phyloP scores from a whole-genome alignment of 2,888 invertebrate genomes.

The Deilephila porcellus region DNA sequence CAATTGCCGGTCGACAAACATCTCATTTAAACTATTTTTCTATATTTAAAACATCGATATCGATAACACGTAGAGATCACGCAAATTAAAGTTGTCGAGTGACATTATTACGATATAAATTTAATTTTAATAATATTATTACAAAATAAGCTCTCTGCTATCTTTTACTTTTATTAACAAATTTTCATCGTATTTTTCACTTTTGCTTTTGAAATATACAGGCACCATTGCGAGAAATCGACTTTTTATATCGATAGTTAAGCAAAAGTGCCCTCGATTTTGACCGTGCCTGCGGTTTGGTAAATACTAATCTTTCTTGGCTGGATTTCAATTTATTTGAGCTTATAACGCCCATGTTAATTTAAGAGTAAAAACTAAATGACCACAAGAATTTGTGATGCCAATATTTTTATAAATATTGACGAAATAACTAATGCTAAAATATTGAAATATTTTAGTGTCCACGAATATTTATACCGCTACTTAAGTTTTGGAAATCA shows the following conservation, averaged over 20 bases:
- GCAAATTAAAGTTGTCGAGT: conserved; percentile 24
- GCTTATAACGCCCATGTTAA: conserved; percentile 4
- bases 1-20: background rate
- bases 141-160: conserved; percentile 30
- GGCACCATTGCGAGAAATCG: background rate
- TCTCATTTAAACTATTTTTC: background rate
- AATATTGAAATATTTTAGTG: background rate
- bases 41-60: conserved; percentile 11
- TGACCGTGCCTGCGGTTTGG: conserved; percentile 7
- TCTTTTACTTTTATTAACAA: conserved; percentile 14
- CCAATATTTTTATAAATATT: background rate
- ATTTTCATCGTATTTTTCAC: conserved; percentile 17
- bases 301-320: conserved; percentile 19
- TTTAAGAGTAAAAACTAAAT: background rate
- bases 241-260: conserved; percentile 12
- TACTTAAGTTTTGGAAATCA: background rate
- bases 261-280: conserved; percentile 3
- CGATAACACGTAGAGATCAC: conserved; percentile 25
- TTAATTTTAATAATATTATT: conserved; percentile 25
- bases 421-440: background rate
- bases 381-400: background rate
- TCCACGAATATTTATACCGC: background rate
- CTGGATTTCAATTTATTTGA: background rate
- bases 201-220: conserved; percentile 9
- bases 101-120: conserved; percentile 11